Evolutionary conservation across 2,888 invertebrate genomes (phyloP).

Genomic region (Anticlea derivata): DNA sequence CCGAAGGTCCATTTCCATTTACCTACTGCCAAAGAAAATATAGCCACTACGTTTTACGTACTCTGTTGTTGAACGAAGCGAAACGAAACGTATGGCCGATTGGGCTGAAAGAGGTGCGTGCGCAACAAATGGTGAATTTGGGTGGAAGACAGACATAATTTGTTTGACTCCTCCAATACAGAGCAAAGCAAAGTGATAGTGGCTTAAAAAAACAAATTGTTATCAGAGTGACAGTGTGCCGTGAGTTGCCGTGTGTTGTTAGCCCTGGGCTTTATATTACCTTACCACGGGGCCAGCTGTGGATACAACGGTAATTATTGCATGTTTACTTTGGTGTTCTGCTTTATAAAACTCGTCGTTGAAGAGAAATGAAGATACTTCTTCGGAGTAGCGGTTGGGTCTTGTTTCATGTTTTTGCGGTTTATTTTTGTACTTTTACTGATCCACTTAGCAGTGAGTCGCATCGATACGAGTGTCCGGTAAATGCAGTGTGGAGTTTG

Average conservation of each 20-base stretch:
- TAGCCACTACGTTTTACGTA: conserved; percentile 2
- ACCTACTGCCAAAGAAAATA: no score
- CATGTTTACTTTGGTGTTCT: conserved; percentile 34
- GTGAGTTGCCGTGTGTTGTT: conserved; percentile 46
- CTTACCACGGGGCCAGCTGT: conserved; percentile 48
- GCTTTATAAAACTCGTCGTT: conserved; percentile 10
- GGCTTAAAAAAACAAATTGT: conserved; percentile 6
- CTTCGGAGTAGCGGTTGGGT: conserved; percentile 2
- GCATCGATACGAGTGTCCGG: background rate
- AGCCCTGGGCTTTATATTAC: conserved; percentile 32
- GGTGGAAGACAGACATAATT: conserved; percentile 36
- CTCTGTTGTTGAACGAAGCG: conserved; percentile 39
- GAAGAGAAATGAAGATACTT: conserved; percentile 1
- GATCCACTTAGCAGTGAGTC: conserved; percentile 5
- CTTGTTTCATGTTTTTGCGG: background rate
- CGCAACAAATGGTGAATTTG: conserved; percentile 56
- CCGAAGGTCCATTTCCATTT: background rate
- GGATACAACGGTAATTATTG: conserved; percentile 52
- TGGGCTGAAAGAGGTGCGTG: conserved; percentile 45
- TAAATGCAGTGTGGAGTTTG: background rate
- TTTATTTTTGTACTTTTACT: conserved; percentile 6
- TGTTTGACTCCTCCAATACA: conserved; percentile 1
- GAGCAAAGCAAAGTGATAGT: conserved; percentile 13
- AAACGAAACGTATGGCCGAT: conserved; percentile 43
- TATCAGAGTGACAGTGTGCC: conserved; percentile 39